Evolutionary conservation across 2,888 invertebrate species (phyloP).

Genomic region (Meta bourneti): DNA sequence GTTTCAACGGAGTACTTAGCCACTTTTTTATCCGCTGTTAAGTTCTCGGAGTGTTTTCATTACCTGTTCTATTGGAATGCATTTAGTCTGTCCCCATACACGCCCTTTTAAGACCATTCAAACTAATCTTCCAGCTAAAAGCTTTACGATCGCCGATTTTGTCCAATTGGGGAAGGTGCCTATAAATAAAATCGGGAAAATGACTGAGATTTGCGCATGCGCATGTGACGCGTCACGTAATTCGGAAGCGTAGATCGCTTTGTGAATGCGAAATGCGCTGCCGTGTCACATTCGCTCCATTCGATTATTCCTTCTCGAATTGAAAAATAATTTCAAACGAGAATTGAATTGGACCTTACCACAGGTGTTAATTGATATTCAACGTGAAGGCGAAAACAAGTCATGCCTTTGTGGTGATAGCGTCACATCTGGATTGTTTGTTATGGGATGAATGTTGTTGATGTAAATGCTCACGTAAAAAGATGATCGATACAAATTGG

Average conservation of each 20-base stretch:
- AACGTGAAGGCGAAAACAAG: neutral
- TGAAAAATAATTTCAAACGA: neutral
- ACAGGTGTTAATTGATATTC: neutral
- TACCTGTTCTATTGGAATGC: conserved; percentile 64
- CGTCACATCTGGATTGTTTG: neutral
- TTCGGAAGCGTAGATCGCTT: neutral
- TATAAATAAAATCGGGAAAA: neutral
- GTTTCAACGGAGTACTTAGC: neutral
- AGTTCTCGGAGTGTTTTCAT: conserved; percentile 43
- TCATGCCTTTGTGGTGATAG: neutral
- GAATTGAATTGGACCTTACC: neutral
- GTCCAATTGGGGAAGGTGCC: conserved; percentile 8
- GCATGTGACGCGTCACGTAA: neutral
- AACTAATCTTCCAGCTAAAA: conserved; percentile 57
- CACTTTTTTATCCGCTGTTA: conserved; percentile 5
- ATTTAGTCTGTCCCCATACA: conserved; percentile 31
- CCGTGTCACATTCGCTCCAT: neutral
- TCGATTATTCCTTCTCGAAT: neutral
- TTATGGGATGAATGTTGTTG: neutral
- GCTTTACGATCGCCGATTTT: conserved; percentile 46
- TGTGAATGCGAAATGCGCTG: neutral
- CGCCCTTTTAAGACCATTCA: conserved; percentile 58
- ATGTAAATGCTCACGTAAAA: neutral
- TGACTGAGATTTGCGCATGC: conserved; percentile 1
- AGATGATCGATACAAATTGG: neutral